These are phyloP conservation scores for Diorhabda elongata DNA, from an alignment of 1,140 invertebrate species.

Conservation along the genomic window DNA sequence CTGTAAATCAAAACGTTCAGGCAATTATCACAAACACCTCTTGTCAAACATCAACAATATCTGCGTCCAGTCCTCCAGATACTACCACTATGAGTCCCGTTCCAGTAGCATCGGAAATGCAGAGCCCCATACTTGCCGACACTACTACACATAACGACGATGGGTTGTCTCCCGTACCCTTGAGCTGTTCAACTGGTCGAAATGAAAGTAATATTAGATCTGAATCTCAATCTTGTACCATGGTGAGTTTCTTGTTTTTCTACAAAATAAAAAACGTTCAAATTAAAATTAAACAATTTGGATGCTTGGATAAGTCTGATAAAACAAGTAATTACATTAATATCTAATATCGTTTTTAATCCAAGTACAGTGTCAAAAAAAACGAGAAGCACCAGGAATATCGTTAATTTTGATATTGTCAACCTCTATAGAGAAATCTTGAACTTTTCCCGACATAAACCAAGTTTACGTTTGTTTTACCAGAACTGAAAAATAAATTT, in stretches of 20 bases:
- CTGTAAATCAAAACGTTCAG: conserved; percentile 57
- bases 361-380: too few relatives aligned
- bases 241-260: conserved; percentile 45
- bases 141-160: conserved; percentile 55
- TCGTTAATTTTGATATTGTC: too few relatives aligned
- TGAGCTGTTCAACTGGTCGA: conserved; percentile 39
- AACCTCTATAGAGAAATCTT: too few relatives aligned
- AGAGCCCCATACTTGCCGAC: conserved; percentile 56
- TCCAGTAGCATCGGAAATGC: conserved; percentile 54
- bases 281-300: too few relatives aligned
- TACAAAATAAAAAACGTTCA: neutral
- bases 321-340: too few relatives aligned
- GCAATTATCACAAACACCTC: conserved; percentile 55
- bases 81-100: conserved; percentile 75
- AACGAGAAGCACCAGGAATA: too few relatives aligned
- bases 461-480: too few relatives aligned
- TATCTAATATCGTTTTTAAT: too few relatives aligned
- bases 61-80: conserved; percentile 62
- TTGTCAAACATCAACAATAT: conserved; percentile 50
- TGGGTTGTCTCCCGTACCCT: conserved; percentile 46
- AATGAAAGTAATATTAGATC: conserved; percentile 31
- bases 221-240: conserved; percentile 51
- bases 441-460: too few relatives aligned
- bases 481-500: too few relatives aligned
- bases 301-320: too few relatives aligned